phyloP scores from a whole-genome alignment of 2,888 invertebrate genomes.

The Mimumesa dahlbomi region DNA sequence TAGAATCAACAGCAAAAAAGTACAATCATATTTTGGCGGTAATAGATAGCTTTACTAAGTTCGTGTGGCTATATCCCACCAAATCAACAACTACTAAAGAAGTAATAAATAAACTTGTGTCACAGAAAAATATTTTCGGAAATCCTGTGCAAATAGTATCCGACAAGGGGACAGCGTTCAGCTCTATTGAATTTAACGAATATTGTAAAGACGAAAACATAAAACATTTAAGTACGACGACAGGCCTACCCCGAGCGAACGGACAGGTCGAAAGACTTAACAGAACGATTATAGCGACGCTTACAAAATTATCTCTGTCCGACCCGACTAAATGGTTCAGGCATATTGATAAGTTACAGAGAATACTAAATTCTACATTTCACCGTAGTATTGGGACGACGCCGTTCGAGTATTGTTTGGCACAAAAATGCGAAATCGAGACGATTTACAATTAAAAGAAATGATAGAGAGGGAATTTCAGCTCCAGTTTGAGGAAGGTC shows the following conservation, averaged over 20 bases:
- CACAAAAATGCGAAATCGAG: slow-evolving; percentile 14
- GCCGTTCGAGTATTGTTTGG: slow-evolving; percentile 23
- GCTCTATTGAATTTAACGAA: neutral
- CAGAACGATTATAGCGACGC: neutral
- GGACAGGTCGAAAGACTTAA: neutral
- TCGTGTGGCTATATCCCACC: slow-evolving; percentile 6
- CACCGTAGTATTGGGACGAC: slow-evolving; percentile 27
- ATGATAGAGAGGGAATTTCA: slow-evolving; percentile 4
- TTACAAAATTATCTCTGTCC: neutral
- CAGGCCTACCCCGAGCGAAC: neutral
- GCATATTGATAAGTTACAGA: slow-evolving; percentile 5
- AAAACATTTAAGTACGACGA: neutral
- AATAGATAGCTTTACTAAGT: slow-evolving; percentile 1
- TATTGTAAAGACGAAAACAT: neutral
- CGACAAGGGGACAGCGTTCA: neutral
- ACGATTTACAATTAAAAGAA: slow-evolving; percentile 1
- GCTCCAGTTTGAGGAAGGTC: slow-evolving; percentile 11
- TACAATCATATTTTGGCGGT: slow-evolving; percentile 1
- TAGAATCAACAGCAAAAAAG: neutral
- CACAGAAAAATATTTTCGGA: neutral
- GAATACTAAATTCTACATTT: slow-evolving; percentile 23
- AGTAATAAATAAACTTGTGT: neutral
- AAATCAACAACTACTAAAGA: neutral
- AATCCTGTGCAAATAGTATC: neutral
- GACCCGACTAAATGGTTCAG: neutral